Base-by-base conservation (phyloP, 2,113 vertebrate species). In the Spea bombifrons region DNA sequence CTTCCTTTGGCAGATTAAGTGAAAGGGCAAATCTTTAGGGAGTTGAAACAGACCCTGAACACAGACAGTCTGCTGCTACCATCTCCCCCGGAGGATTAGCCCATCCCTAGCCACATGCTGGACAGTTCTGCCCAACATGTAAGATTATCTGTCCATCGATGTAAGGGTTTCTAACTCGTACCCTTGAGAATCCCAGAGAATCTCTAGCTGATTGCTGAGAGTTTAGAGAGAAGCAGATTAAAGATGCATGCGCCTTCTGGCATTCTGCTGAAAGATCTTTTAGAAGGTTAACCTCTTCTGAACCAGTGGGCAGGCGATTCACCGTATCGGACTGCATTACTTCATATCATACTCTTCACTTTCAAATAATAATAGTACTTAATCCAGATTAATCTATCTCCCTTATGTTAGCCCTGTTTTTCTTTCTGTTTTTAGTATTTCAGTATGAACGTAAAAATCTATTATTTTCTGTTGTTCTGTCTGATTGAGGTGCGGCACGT, bases 101-200 rank as follows among this genome's bases (percentile, higher is more conserved):
- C 49, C 16, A 80, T 72, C 78, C 76, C 78, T 52, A 74, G 78
- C 78, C 78, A 80, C 71, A 80, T 80, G 78, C 78, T 64, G 78
- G 78, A 80, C 78, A 61, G 49, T 80, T 80, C 78, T 80, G 78
- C 78, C 78, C 71, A 80, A 80, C 78, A 74, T 80, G 78, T 80
- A 80, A 80, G 78, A 80, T 74, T 80, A 80, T 80, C 78, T 80
- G 52, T 80, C 74, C 71, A 80, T 80, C 78, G 74, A 80, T 80
- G 71, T 74, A 80, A 80, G 74, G 78, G 78, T 80, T 73, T 80
- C 78, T 80, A 80, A 68, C 71, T 55, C 17, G 7, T 10, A 74
- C 78, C 78, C 78, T 66, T 49, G 78, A 74, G 78, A 48, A 49
- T 74, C 16, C 9, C 64, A 47, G 55, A 15, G 68, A 80, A 67